Evolutionary conservation across 2,888 invertebrate genomes (phyloP), one percentile per base, ranked within the genome.

Genomic region (Zygogramma bicolorata): DNA sequence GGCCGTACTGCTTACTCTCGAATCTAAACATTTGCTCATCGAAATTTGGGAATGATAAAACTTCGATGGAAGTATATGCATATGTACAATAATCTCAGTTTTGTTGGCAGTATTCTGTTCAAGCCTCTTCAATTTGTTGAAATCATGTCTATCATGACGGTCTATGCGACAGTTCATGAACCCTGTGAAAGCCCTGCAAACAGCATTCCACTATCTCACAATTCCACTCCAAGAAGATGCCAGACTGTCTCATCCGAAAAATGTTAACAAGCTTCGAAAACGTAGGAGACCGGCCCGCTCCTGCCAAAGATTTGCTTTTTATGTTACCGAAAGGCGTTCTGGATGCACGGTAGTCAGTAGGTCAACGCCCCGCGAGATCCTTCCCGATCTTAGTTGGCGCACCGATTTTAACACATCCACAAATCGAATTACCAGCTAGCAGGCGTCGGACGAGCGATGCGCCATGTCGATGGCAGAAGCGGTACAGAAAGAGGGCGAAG

Each of bases 341-440:
- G 61, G 20, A 40, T 38, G 40, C 46, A 46, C 13, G 29, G 42
- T 13, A 46, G 68, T 68, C 60, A 68, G 62, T 68, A 53, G 68
- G 68, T 68, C 68, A 68, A 68, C 57, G 57, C 62, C 68, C 62
- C 34, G 38, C 25, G 20, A 31, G 67, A 68, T 63, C 62, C 29
- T 29, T 68, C 61, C 62, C 40, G 68, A 63, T 68, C 62, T 34
- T 27, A 62, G 29, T 62, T 57, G 68, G 57, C 62, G 68, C 62
- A 62, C 62, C 57, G 62, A 61, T 68, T 62, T 62, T 62, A 68
- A 53, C 62, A 62, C 68, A 57, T 63, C 46, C 18, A 42, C 22
- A 62, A 68, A 53, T 68, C 68, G 34, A 57, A 57, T 62, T 68
- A 57, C 62, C 62, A 34, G 27, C 46, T 27, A 18, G 20, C 49